These are phyloP conservation scores for Chaunax sp. DNA, from an alignment of 2,797 vertebrate genomes.

Conservation along the genomic window DNA sequence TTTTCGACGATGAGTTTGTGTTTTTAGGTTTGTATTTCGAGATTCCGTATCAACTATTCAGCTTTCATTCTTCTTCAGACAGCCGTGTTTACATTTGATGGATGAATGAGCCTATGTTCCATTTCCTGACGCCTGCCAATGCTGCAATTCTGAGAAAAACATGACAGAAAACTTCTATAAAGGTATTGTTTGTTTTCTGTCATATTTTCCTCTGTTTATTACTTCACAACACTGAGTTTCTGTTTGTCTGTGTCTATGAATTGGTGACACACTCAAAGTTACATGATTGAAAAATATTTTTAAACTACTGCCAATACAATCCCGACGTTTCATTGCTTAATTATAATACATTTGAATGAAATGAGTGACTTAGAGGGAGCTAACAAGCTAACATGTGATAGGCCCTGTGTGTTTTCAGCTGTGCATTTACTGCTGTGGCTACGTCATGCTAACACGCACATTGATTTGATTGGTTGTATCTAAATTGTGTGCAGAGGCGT, in stretches of 20 bases:
- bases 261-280: no score
- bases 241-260: neutral
- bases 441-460: no score
- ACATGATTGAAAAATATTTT: no score
- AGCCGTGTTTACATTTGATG: conserved; percentile 3
- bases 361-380: neutral
- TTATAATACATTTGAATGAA: no score
- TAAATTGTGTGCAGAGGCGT: no score
- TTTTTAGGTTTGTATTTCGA: neutral
- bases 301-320: no score
- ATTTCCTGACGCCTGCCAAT: conserved; percentile 1
- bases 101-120: neutral
- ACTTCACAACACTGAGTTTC: neutral
- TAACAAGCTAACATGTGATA: no score
- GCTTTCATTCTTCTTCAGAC: neutral
- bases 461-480: no score
- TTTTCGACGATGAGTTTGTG: neutral
- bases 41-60: neutral
- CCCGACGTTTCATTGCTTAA: no score
- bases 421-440: no score
- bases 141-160: neutral
- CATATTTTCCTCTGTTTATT: neutral
- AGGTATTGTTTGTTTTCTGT: neutral
- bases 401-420: neutral
- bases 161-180: neutral